Evolutionary conservation across 53 echinoderm and acorn worm species (phyloP), one percentile per base, ranked within the genome.

Genomic region (Actinopyga echinites): DNA sequence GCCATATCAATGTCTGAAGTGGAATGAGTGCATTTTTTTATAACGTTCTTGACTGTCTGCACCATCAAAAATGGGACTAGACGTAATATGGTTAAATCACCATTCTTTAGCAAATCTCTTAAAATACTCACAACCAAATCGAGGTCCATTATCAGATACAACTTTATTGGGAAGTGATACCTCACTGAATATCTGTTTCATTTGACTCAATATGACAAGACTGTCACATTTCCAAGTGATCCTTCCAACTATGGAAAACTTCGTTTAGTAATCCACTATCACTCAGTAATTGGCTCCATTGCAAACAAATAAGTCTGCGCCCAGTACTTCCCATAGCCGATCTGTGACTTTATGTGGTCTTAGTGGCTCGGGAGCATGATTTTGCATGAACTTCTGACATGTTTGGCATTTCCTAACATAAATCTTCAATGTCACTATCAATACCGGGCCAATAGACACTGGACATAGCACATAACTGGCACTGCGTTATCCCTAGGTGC

Each of bases 361-460:
- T 43, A 74, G 74, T 0, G 74, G 74, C 21, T 74, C 74, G 21
- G 74, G 11, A 0, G 43, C 74, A 43, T 74, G 74, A 4, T 29
- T 8, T 74, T 20, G 42, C 74, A 74, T 74, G 53, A 74, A 74
- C 26, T 74, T 74, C 43, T 74, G 53, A 43, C 74, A 74, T 74
- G 74, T 74, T 8, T 8, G 74, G 21, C 74, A 74, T 23, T 74
- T 74, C 24, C 53, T 37, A 23, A 33, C 54, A 42, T 74, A 74
- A n/a, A 21, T 43, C 45, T 49, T 74, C 54, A 74, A 52, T 74
- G 75, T 74, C 75, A 74, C 75, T 42, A 6, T 74, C 75, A 74
- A 74, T 74, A 42, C 74, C 74, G 6, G 74, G 74, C 74, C 74
- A 37, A 20, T 74, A 74, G 4, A 74, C 74, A 42, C 74, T 74